Percentiles rank a stretch among this genome's conserved stretches.
phyloP scores from a whole-genome alignment of 2,888 invertebrate genomes.

The Caenorhabditis sp. region DNA sequence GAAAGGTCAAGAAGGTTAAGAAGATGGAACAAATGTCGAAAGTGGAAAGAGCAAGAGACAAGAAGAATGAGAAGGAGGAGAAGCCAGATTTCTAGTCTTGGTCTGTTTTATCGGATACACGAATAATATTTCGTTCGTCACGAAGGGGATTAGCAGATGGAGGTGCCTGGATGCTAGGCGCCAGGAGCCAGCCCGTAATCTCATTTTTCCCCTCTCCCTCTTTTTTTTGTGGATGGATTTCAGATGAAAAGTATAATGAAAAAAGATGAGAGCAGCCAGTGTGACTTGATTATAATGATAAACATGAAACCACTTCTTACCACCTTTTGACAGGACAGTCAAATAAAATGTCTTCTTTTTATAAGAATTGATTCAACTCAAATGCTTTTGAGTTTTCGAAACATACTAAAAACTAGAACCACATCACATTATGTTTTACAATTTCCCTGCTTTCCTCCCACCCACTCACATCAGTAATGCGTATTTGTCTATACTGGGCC shows the following conservation, averaged over 20 bases:
- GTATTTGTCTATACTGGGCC: not conserved
- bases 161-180: slow-evolving; percentile 23
- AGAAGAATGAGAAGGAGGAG: not conserved
- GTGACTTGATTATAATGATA: too few relatives aligned
- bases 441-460: not conserved
- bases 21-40: not conserved
- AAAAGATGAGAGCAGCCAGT: slow-evolving; percentile 16
- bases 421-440: not conserved
- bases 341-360: too few relatives aligned
- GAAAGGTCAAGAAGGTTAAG: not conserved
- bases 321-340: too few relatives aligned
- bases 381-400: too few relatives aligned
- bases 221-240: not conserved
- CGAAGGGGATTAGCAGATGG: slow-evolving; percentile 2
- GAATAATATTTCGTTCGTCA: slow-evolving; percentile 45
- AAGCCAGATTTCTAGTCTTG: slow-evolving; percentile 41
- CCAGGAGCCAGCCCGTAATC: slow-evolving; percentile 40
- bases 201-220: slow-evolving; percentile 25
- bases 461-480: not conserved
- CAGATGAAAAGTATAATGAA: slow-evolving; percentile 39
- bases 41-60: not conserved
- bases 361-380: too few relatives aligned
- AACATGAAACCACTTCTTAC: too few relatives aligned
- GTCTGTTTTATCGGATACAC: slow-evolving; percentile 42
- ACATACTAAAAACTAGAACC: not conserved